Conservation (phyloP, 1,140 invertebrate genomes). For the Drusus annulatus region DNA sequence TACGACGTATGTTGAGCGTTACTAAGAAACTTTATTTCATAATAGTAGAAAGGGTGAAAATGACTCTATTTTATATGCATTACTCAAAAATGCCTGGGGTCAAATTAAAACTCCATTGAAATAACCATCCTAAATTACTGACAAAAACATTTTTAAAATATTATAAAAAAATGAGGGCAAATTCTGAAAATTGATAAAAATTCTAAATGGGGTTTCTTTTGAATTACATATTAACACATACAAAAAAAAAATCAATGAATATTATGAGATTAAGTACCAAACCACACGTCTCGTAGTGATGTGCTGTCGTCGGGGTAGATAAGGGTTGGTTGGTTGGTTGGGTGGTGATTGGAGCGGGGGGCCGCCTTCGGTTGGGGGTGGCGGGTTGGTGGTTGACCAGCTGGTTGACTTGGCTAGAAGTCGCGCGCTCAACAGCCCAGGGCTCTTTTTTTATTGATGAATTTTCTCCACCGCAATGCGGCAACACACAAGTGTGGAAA, state of each 20-base stretch:
- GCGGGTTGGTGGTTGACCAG: too few relatives aligned
- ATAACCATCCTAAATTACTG: background rate
- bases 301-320: constrained; percentile 32
- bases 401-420: too few relatives aligned
- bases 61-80: too few relatives aligned
- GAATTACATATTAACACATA: constrained; percentile 23
- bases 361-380: too few relatives aligned
- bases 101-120: background rate
- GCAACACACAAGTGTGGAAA: too few relatives aligned
- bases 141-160: background rate
- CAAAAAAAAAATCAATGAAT: constrained; percentile 24
- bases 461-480: constrained; percentile 3
- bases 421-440: background rate
- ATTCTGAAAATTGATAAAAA: background rate
- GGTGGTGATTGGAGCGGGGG: background rate
- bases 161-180: background rate
- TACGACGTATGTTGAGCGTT: background rate
- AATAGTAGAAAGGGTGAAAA: too few relatives aligned
- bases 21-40: too few relatives aligned
- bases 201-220: background rate
- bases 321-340: background rate
- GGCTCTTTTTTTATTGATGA: constrained; percentile 5
- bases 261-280: constrained; percentile 48
- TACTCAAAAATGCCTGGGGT: background rate
- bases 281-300: constrained; percentile 41